phyloP scores from a whole-genome alignment of 1,140 invertebrate species.

The Halyomorpha halys region DNA sequence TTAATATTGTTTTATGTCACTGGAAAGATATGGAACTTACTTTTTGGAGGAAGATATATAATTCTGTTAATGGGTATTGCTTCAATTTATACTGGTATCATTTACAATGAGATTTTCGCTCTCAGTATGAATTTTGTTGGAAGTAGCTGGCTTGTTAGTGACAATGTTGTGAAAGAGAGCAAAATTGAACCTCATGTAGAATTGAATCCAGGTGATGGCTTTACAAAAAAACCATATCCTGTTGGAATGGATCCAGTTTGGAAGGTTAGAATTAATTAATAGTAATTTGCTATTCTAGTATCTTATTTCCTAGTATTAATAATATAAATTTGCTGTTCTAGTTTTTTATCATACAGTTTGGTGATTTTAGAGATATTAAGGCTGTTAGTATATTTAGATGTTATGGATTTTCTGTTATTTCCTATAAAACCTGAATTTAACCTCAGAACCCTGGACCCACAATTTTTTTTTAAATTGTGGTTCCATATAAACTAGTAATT shows the following conservation, averaged over 20 bases:
- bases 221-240: conserved; percentile 42
- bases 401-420: too few relatives aligned
- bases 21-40: conserved; percentile 1
- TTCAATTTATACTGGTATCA: conserved; percentile 46
- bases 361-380: too few relatives aligned
- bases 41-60: conserved; percentile 75
- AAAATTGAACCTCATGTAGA: conserved; percentile 31
- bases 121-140: conserved; percentile 75
- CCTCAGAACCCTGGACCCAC: too few relatives aligned
- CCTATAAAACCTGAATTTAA: too few relatives aligned
- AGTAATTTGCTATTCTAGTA: too few relatives aligned
- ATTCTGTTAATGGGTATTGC: conserved; percentile 65
- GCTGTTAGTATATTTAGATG: too few relatives aligned
- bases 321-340: too few relatives aligned
- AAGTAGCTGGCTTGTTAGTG: conserved; percentile 52
- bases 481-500: too few relatives aligned
- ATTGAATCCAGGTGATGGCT: conserved; percentile 34
- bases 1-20: neutral
- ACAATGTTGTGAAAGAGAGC: conserved; percentile 38
- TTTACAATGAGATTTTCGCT: conserved; percentile 78
- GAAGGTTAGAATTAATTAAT: conserved; percentile 33
- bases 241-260: conserved; percentile 52
- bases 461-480: too few relatives aligned
- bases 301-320: too few relatives aligned
- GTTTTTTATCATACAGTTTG: too few relatives aligned